Base-by-base conservation (phyloP, 2,113 vertebrate genomes). In the Lophochroa leadbeateri region DNA sequence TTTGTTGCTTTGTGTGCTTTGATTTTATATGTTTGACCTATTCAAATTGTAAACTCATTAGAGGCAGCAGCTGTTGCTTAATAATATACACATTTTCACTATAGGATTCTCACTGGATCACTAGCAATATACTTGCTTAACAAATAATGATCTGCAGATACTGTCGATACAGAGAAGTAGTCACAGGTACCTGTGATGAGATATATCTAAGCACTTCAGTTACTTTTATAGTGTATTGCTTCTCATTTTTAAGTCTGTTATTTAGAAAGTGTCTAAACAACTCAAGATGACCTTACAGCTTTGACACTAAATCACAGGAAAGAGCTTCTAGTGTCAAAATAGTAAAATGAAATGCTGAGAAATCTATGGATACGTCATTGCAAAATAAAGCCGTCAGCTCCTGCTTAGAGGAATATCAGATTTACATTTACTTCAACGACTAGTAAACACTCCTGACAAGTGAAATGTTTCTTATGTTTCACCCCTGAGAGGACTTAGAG, bases 371-470 rank as follows among this genome's bases (percentile, higher is more conserved):
- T 96, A 81, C 16, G 11, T 89, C 85, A 94, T 61, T 94, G 88
- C 70, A 95, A 92, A 90, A 8, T 24, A 93, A 91, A 96, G 31
- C 81, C 8, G 15, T 97, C 96, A 82, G 67, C 72, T 90, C 55
- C 88, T 90, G 79, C 72, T 96, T 92, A 89, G 55, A 88, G 84
- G 97, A 96, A 95, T 91, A 91, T 79, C 80, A 79, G 76, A 91
- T 95, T 96, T 96, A 96, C 94, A 96, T 94, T 96, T 96, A 88
- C 52, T 95, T 94, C 58, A 92, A 71, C 87, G 72, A 92, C 39
- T 68, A 82, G 90, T 95, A 97, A 97, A 97, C 72, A 92, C 67
- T 84, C 74, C 82, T 97, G 97, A 97, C 97, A 97, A 96, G 90
- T 85, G 88, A 92, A 96, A 92, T 72, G 53, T 75, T 93, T 97